Percentiles rank a stretch among this genome's conserved stretches.
phyloP scores from a whole-genome alignment of 2,888 invertebrate species.

The Eristalinus sepulchralis region DNA sequence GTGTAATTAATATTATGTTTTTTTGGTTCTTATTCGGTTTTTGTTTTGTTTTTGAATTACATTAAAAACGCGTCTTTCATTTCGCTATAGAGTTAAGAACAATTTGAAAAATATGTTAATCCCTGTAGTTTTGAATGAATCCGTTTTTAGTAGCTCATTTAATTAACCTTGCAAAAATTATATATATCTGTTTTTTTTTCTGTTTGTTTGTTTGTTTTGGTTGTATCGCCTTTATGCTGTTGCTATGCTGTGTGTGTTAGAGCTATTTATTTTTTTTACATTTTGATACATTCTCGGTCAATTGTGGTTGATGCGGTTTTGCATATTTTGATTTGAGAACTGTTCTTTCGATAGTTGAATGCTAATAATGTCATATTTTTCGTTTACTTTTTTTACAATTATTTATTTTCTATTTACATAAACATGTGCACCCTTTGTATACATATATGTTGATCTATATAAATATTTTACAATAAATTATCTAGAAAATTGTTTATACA shows the following conservation, averaged over 20 bases:
- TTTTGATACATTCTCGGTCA: not conserved
- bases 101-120: conserved; percentile 47
- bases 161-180: not conserved
- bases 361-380: not conserved
- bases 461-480: conserved; percentile 65
- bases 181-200: not conserved
- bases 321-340: not conserved
- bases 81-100: conserved; percentile 23
- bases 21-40: not conserved
- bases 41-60: not conserved
- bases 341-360: not conserved
- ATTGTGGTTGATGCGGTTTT: not conserved
- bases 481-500: conserved; percentile 40
- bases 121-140: conserved; percentile 51
- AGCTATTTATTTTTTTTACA: not conserved
- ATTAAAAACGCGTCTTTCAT: conserved; percentile 8
- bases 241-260: not conserved
- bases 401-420: conserved; percentile 35
- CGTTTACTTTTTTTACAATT: conserved; percentile 27
- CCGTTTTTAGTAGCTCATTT: conserved; percentile 5
- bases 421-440: conserved; percentile 60
- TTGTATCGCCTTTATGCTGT: not conserved
- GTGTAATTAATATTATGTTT: conserved; percentile 36
- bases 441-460: conserved; percentile 46
- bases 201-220: not conserved